These are phyloP conservation scores for Rousettus leschenaultii DNA, from an alignment of 2,113 vertebrate genomes.

Conservation along the genomic window DNA sequence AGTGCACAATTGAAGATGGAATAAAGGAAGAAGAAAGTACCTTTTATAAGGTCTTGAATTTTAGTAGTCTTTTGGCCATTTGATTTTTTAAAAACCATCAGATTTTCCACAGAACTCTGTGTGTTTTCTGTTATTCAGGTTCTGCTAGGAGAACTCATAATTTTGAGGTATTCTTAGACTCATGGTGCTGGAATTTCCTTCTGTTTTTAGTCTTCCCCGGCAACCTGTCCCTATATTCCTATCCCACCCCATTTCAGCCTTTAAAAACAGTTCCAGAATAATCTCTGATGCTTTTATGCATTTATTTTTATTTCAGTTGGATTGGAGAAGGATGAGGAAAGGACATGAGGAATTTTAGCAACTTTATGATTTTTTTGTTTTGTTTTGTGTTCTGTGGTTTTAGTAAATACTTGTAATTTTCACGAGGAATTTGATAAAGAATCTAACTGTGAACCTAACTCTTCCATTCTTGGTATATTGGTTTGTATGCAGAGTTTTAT, in stretches of 20 bases:
- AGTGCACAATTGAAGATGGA: neutral
- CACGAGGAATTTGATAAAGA: neutral
- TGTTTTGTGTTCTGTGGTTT: neutral
- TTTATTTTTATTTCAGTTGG: neutral
- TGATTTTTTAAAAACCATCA: neutral
- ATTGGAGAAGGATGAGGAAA: neutral
- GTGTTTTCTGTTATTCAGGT: neutral
- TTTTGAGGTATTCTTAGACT: neutral
- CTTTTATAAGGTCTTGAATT: neutral
- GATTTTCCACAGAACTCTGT: neutral
- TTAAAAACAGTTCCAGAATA: neutral
- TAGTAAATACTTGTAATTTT: neutral
- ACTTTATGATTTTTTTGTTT: neutral
- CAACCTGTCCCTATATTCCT: neutral
- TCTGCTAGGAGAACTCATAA: neutral
- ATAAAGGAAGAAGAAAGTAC: neutral
- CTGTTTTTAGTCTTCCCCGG: neutral
- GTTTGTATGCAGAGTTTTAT: neutral
- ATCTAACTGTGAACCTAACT: neutral
- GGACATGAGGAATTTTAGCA: neutral
- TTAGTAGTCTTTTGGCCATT: neutral
- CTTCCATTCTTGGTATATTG: neutral
- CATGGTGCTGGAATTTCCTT: neutral
- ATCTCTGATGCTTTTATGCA: neutral
- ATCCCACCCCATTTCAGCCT: neutral